Base-by-base conservation (phyloP, 1,140 invertebrate genomes). In the Ceratosolen fusciceps region DNA sequence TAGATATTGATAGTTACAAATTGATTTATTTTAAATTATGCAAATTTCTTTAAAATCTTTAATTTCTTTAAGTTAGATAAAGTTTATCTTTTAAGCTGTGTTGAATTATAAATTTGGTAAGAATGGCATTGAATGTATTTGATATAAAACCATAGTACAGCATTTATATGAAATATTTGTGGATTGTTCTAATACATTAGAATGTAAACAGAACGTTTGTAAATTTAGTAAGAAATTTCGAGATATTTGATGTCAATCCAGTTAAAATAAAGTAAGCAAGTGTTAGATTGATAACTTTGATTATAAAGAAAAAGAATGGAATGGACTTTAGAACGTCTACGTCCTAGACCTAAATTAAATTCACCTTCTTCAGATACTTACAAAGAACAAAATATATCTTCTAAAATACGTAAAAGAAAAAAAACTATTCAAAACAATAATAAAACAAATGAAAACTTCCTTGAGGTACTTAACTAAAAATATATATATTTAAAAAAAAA, bases 191-290 rank as follows among this genome's bases (percentile, higher is more conserved):
- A 34, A 34, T 62, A 34, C 31, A 62, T 62, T 62, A 16, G 1
- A 34, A 62, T 62, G 31, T 62, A 62, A 62, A 62, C 58, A 62
- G 1, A 62, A 34, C n/a, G 34, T 10, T 31, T 60, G 56, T 62
- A 62, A 62, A n/a, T n/a, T n/a, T n/a, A n/a, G n/a, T n/a, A n/a
- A n/a, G n/a, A n/a, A n/a, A n/a, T n/a, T n/a, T n/a, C n/a, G n/a
- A n/a, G n/a, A n/a, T n/a, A n/a, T n/a, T n/a, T n/a, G n/a, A n/a
- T n/a, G n/a, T n/a, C 43, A 47, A 47, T 47, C 43, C 7, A 47
- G 16, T 47, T 7, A 47, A 16, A 9, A 9, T 16, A 47, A 47
- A 47, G 7, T n/a, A n/a, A n/a, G 7, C 16, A 47, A 47, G 16
- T 47, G 16, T 47, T 47, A 9, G 43, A 47, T 47, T 47, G 43